Base-by-base conservation (phyloP, 2,888 invertebrate genomes). In the Arge pagana region DNA sequence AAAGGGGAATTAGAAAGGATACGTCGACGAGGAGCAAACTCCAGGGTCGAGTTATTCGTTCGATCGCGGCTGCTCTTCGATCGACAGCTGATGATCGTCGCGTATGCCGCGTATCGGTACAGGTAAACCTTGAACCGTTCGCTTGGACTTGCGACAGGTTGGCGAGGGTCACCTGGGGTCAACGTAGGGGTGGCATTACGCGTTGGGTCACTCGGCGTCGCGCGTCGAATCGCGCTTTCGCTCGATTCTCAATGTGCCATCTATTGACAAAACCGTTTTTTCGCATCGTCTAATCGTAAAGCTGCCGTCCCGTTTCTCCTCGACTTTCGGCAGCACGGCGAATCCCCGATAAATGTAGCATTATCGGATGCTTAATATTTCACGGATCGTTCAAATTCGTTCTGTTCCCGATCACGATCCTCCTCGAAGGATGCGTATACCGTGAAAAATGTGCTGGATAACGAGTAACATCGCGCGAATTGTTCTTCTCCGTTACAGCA, bases 71-170 rank as follows among this genome's bases (percentile, higher is more conserved):
- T 33, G 31, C 33, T 45, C 45, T 45, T 23, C 45, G 45, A 23
- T 15, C 23, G 35, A 45, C 45, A 45, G 45, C 45, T 45, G 45
- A 45, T 23, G 45, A 45, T 23, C 3, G 21, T 8, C 18, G 24
- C 16, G 6, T 23, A 33, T 35, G 13, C 33, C 10, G 21, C 31
- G 45, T n/a, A 8, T 23, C 45, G 35, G 45, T n/a, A 8, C 33
- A 31, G 35, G 15, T 23, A 35, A 45, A 45, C 45, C 45, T 45
- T 45, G 45, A 45, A 45, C 45, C 13, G 33, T 24, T 45, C 33
- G 21, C 15, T n/a, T 33, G 45, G 45, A 45, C 45, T 33, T 33
- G 45, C 21, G 21, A 45, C 45, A 21, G 45, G 45, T 45, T 45
- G 35, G 8, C 21, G 16, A 24, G 33, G 45, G 33, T 45, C 35